A percentile compares a stretch with the other conserved stretches of the same genome.
Evolutionary conservation across 2,113 vertebrate genomes (phyloP).

Genomic region (Myiagra hebetior): DNA sequence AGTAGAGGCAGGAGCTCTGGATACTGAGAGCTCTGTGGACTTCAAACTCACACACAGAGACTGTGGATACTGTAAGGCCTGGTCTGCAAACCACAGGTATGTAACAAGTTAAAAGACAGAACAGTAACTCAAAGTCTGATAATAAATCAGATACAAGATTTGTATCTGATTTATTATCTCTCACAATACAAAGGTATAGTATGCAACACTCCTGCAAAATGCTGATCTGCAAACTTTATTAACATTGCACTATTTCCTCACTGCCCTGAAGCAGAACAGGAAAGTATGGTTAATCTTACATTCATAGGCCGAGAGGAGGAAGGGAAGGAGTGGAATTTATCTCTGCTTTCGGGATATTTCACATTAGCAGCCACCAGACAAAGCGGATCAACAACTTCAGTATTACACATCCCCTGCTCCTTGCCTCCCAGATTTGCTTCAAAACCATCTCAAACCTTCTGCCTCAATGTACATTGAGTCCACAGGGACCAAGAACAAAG

Average conservation of each 20-base stretch:
- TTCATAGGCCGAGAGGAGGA: not conserved
- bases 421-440: not conserved
- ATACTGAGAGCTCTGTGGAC: not conserved
- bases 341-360: not conserved
- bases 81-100: not conserved
- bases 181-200: not conserved
- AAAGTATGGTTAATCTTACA: not conserved
- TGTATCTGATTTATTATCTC: too few relatives aligned
- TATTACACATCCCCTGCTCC: not conserved
- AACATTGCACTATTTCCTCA: not conserved
- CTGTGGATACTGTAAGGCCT: not conserved
- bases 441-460: not conserved
- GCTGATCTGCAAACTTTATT: not conserved
- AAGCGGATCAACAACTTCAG: not conserved
- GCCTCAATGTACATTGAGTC: not conserved
- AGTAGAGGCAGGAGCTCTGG: not conserved
- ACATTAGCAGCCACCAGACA: not conserved
- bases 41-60: not conserved
- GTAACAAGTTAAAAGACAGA: not conserved
- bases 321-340: not conserved
- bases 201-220: not conserved
- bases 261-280: not conserved
- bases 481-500: conserved; percentile 20
- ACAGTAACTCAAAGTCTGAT: not conserved
- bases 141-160: not conserved